Conservation (phyloP, 64 coral and sea anemone genomes). For the Stichodactyla helianthus region DNA sequence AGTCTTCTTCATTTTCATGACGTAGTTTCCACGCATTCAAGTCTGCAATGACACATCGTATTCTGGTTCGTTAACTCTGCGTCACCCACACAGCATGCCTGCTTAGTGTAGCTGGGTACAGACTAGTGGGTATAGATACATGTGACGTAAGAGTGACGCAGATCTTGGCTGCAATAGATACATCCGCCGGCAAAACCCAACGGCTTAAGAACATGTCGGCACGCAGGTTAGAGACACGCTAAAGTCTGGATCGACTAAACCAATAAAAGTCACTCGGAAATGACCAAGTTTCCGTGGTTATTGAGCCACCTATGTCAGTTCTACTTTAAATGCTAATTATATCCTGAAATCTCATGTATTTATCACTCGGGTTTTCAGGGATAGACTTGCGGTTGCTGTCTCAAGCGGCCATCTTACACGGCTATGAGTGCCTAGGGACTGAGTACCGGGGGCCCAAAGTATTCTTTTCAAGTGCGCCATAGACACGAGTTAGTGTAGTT, state of each 20-base stretch:
- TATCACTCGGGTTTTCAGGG: too few species aligned
- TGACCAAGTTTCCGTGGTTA: neutral
- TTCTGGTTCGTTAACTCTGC: neutral
- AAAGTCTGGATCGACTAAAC: neutral
- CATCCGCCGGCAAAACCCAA: conserved; percentile 3
- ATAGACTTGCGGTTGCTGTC: too few species aligned
- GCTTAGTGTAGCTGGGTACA: neutral
- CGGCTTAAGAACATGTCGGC: neutral
- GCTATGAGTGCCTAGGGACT: too few species aligned
- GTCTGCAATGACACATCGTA: neutral
- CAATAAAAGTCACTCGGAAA: neutral
- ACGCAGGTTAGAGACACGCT: neutral
- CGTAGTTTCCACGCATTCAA: neutral
- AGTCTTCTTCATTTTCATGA: neutral
- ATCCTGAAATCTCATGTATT: too few species aligned
- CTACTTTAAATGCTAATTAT: too few species aligned
- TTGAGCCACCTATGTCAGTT: neutral
- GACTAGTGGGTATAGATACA: neutral
- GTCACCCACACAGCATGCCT: neutral
- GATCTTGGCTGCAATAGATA: neutral
- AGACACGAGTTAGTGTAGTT: too few species aligned
- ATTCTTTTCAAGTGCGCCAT: too few species aligned
- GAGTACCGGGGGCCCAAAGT: too few species aligned
- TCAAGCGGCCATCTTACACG: too few species aligned
- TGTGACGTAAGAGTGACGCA: neutral